A percentile compares a stretch with the other conserved stretches of the same genome.
phyloP scores from a whole-genome alignment of 1,140 invertebrate species.

The Atopsyche davidsoni region DNA sequence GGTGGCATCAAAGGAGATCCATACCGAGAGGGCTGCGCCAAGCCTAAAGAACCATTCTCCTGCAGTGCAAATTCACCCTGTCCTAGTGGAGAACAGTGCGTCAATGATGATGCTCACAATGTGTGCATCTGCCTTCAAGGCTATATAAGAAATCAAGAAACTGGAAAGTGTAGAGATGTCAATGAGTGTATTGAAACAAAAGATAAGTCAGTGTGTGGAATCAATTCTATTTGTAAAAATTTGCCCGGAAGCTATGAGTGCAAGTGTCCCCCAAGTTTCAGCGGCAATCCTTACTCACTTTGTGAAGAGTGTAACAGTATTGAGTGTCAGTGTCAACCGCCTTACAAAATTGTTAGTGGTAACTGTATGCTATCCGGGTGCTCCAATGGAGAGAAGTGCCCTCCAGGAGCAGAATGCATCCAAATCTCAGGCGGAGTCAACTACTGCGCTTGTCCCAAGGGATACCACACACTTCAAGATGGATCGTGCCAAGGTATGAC shows the following conservation, averaged over 20 bases:
- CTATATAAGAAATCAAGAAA: slow-evolving; percentile 65
- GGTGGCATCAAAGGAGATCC: slow-evolving; percentile 64
- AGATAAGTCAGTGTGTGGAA: slow-evolving; percentile 71
- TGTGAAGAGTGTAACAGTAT: slow-evolving; percentile 81
- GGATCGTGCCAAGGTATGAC: slow-evolving; percentile 62
- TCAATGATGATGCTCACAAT: slow-evolving; percentile 67
- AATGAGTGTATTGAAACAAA: slow-evolving; percentile 76
- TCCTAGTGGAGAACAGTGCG: slow-evolving; percentile 75
- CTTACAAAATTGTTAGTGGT: slow-evolving; percentile 74
- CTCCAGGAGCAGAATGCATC: slow-evolving; percentile 78
- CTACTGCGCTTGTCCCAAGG: slow-evolving; percentile 82
- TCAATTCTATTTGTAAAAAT: slow-evolving; percentile 87
- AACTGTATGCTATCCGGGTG: slow-evolving; percentile 81
- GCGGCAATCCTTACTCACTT: slow-evolving; percentile 79
- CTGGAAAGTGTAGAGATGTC: slow-evolving; percentile 74
- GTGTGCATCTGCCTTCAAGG: slow-evolving; percentile 85
- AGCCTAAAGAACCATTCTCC: slow-evolving; percentile 57
- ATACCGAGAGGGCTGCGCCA: slow-evolving; percentile 65
- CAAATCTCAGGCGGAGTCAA: slow-evolving; percentile 83
- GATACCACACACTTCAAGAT: slow-evolving; percentile 64
- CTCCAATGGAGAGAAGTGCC: slow-evolving; percentile 68
- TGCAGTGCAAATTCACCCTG: slow-evolving; percentile 65
- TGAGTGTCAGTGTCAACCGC: slow-evolving; percentile 79
- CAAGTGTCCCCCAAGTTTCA: slow-evolving; percentile 78
- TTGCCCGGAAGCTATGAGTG: slow-evolving; percentile 91